Conservation (phyloP, 2,113 vertebrate genomes). For the Ramphastos sulfuratus region DNA sequence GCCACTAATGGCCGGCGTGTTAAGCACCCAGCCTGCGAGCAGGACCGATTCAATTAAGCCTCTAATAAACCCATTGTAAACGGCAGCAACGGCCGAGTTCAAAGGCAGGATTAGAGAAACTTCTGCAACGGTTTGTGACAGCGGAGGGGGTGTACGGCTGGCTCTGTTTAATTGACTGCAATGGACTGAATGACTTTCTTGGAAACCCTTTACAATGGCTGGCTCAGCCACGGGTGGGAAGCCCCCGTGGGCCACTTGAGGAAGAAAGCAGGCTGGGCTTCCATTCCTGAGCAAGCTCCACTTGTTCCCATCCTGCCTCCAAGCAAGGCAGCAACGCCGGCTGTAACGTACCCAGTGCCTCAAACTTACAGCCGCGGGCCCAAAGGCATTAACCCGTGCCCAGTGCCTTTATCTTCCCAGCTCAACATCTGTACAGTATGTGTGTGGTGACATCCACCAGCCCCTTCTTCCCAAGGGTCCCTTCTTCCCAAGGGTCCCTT, state of each 20-base stretch:
- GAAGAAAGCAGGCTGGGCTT: background rate
- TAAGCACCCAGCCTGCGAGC: constrained; percentile 38
- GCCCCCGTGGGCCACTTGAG: background rate
- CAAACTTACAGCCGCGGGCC: background rate
- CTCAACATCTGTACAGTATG: background rate
- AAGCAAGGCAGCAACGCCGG: background rate
- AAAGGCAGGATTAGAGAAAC: constrained; percentile 59
- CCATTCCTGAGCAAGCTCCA: background rate
- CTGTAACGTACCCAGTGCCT: fast-evolving
- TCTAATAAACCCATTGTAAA: constrained; percentile 73
- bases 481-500: background rate
- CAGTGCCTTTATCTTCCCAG: background rate
- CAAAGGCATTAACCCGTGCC: background rate
- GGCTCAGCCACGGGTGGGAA: background rate
- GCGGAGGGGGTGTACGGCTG: background rate
- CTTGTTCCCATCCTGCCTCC: background rate
- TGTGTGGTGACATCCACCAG: background rate
- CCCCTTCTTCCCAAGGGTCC: background rate
- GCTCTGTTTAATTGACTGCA: background rate
- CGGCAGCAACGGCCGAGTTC: constrained; percentile 44
- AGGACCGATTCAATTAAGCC: constrained; percentile 74
- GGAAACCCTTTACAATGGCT: background rate
- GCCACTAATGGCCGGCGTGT: constrained; percentile 65
- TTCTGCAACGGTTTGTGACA: constrained; percentile 25
- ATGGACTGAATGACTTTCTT: background rate